phyloP scores from a whole-genome alignment of 2,888 invertebrate genomes.

The Litoditis marina region DNA sequence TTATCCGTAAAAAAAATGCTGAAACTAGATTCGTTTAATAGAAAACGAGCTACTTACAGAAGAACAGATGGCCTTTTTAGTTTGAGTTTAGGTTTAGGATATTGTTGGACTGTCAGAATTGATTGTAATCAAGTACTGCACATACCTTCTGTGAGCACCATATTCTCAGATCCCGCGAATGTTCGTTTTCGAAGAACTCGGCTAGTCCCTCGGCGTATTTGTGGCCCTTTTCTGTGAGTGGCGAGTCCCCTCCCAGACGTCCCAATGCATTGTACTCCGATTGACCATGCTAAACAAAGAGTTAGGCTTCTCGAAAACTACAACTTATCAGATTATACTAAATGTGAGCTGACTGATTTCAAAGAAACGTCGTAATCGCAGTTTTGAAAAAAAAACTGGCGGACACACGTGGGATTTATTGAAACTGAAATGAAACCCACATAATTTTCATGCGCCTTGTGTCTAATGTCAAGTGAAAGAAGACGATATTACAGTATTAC shows the following conservation, averaged over 20 bases:
- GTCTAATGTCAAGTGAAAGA: background rate
- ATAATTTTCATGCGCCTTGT: too few relatives aligned
- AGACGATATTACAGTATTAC: too few relatives aligned
- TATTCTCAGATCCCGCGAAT: conserved; percentile 78
- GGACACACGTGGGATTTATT: too few relatives aligned
- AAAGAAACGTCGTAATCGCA: background rate
- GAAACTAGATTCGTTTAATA: too few relatives aligned
- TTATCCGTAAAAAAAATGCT: too few relatives aligned
- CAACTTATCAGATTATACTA: background rate
- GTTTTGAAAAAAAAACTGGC: background rate
- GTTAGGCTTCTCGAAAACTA: background rate
- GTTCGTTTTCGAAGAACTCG: conserved; percentile 68
- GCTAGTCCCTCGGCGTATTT: conserved; percentile 46
- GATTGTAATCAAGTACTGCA: background rate
- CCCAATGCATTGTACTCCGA: conserved; percentile 87
- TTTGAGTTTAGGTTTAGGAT: too few relatives aligned
- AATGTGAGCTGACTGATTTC: background rate
- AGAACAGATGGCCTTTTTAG: too few relatives aligned
- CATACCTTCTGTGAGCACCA: conserved; percentile 84
- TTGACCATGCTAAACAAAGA: conserved; percentile 79
- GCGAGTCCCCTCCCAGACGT: conserved; percentile 91
- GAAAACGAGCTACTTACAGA: too few relatives aligned
- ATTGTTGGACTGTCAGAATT: too few relatives aligned
- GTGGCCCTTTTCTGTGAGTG: conserved; percentile 75
- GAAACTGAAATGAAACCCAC: too few relatives aligned